Evolutionary conservation across 1,140 invertebrate species (phyloP).

Genomic region (Agraylea sexmaculata): DNA sequence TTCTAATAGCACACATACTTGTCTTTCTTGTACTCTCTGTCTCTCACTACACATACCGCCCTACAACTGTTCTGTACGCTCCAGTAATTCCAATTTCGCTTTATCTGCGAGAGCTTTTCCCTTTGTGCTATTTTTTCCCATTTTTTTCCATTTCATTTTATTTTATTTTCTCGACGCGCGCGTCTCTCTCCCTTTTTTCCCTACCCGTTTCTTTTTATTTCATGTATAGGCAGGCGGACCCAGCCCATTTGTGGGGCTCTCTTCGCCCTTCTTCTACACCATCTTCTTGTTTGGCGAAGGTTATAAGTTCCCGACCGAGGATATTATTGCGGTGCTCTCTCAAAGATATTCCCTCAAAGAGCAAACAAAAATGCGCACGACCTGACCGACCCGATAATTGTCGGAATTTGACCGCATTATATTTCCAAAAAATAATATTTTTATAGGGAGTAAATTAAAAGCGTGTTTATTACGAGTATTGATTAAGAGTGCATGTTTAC

Average conservation of each 20-base stretch:
- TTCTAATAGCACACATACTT: too few species aligned
- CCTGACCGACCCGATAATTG: too few species aligned
- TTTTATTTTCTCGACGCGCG: constrained; percentile 19
- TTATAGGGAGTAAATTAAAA: too few species aligned
- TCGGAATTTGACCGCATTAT: too few species aligned
- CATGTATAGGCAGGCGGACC: constrained; percentile 10
- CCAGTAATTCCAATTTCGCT: constrained; percentile 39
- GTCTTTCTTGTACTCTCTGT: too few species aligned
- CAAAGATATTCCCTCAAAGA: too few species aligned
- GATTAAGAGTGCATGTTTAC: too few species aligned
- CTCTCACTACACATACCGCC: too few species aligned
- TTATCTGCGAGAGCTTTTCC: constrained; percentile 34
- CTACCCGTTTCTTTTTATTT: constrained; percentile 13
- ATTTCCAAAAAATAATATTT: too few species aligned
- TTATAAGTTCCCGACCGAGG: constrained; percentile 18
- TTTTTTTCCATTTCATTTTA: constrained; percentile 32
- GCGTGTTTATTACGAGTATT: too few species aligned
- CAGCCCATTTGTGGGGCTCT: constrained; percentile 5
- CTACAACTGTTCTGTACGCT: constrained; percentile 32
- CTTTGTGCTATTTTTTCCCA: constrained; percentile 39
- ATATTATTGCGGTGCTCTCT: too few species aligned
- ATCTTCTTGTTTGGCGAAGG: constrained; percentile 21
- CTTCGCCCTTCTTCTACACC: not conserved
- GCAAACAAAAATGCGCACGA: constrained; percentile 5
- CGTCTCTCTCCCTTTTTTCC: constrained; percentile 6